phyloP scores from a whole-genome alignment of 2,888 invertebrate genomes.

The Pedicia rivosa region DNA sequence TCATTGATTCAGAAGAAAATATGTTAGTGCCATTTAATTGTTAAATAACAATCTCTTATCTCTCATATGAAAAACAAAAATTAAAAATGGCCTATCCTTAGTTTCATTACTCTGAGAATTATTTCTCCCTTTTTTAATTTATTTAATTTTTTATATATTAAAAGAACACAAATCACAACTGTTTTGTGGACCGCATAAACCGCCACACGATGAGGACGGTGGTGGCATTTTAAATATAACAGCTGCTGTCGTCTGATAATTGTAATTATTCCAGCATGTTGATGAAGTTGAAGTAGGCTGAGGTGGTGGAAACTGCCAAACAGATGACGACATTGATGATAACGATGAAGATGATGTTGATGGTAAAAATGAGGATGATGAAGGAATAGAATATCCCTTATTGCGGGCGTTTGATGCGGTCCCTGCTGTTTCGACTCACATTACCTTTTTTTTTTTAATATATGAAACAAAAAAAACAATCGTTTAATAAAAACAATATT shows the following conservation, averaged over 20 bases:
- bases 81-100: too few relatives aligned
- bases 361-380: slow-evolving; percentile 4
- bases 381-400: slow-evolving; percentile 1
- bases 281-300: slow-evolving; percentile 2
- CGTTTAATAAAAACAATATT: slow-evolving; percentile 4
- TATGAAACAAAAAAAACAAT: neutral
- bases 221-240: slow-evolving; percentile 5
- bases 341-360: slow-evolving; percentile 4
- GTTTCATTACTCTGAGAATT: too few relatives aligned
- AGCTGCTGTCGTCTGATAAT: too few relatives aligned
- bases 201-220: slow-evolving; percentile 5
- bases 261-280: slow-evolving; percentile 5
- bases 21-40: too few relatives aligned
- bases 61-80: too few relatives aligned
- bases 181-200: slow-evolving; percentile 8
- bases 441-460: slow-evolving; percentile 18
- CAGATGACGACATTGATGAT: slow-evolving; percentile 3
- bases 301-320: slow-evolving; percentile 5
- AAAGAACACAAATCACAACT: slow-evolving; percentile 9
- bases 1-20: too few relatives aligned
- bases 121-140: too few relatives aligned
- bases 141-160: slow-evolving; percentile 5
- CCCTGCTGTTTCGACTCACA: slow-evolving; percentile 29
- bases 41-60: too few relatives aligned
- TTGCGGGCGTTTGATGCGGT: slow-evolving; percentile 17